A percentile compares a stretch with the other conserved stretches of the same genome.
Conservation (phyloP, 2,113 vertebrate species). For the Athene cunicularia region DNA sequence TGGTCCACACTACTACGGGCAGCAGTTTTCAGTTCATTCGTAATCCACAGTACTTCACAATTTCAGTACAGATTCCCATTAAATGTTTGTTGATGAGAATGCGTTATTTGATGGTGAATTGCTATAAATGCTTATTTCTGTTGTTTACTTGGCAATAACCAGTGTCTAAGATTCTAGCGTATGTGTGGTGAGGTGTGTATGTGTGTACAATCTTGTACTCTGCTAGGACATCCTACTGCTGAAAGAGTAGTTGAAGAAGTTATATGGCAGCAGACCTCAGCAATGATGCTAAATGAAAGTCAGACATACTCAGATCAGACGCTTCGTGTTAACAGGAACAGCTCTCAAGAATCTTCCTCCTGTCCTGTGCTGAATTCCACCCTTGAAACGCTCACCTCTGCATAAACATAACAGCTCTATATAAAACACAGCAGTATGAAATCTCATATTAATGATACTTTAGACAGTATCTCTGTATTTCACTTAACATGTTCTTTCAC, state of each 20-base stretch:
- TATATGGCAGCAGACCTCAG: background rate
- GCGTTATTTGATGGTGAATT: background rate
- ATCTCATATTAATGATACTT: conserved; percentile 5
- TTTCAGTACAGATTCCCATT: background rate
- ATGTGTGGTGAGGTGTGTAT: background rate
- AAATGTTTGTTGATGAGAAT: background rate
- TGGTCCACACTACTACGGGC: background rate
- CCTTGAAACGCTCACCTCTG: background rate
- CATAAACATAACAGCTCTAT: background rate
- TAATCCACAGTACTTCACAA: background rate
- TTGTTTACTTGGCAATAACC: background rate
- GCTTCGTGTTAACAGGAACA: background rate
- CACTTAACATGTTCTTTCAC: background rate
- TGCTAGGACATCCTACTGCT: background rate
- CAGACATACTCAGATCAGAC: background rate
- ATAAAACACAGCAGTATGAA: background rate
- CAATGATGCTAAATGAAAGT: background rate
- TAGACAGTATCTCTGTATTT: conserved; percentile 9
- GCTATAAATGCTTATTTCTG: background rate
- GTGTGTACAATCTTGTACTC: background rate
- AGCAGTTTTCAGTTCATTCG: background rate
- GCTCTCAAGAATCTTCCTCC: background rate
- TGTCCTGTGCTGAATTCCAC: background rate
- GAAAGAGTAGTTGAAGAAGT: background rate
- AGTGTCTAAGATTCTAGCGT: background rate